Conservation (phyloP, 2,888 invertebrate genomes). For the Drosophila phalerata region DNA sequence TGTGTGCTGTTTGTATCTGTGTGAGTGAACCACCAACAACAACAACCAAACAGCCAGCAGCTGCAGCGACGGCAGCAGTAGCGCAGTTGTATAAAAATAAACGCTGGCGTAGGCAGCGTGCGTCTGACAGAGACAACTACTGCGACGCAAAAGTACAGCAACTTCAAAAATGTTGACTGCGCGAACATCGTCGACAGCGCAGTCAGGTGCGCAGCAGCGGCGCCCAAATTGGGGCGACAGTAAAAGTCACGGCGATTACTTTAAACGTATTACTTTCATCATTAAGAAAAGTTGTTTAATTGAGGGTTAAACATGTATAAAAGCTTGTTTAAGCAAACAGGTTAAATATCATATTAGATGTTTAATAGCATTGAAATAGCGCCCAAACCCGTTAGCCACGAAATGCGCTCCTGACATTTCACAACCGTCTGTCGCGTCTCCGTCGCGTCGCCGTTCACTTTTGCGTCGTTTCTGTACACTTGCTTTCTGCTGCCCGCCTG, state of each 20-base stretch:
- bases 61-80: constrained; percentile 65
- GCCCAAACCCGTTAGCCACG: neutral
- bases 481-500: constrained; percentile 66
- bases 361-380: neutral
- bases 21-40: constrained; percentile 39
- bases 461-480: constrained; percentile 80
- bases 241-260: neutral
- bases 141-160: constrained; percentile 81
- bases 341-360: neutral
- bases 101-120: constrained; percentile 74
- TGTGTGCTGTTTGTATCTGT: constrained; percentile 32
- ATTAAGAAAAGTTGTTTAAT: neutral
- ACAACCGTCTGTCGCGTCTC: constrained; percentile 72
- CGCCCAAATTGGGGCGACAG: constrained; percentile 48
- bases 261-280: neutral
- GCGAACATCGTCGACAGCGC: constrained; percentile 64
- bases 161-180: constrained; percentile 78
- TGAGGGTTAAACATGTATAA: neutral
- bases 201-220: constrained; percentile 27
- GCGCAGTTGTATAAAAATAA: constrained; percentile 78
- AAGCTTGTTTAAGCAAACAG: neutral
- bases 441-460: constrained; percentile 78
- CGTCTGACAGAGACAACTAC: constrained; percentile 79
- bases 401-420: constrained; percentile 68
- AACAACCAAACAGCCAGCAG: constrained; percentile 53